Conservation (phyloP, 2,113 vertebrate genomes). For the Labeo rohita region DNA sequence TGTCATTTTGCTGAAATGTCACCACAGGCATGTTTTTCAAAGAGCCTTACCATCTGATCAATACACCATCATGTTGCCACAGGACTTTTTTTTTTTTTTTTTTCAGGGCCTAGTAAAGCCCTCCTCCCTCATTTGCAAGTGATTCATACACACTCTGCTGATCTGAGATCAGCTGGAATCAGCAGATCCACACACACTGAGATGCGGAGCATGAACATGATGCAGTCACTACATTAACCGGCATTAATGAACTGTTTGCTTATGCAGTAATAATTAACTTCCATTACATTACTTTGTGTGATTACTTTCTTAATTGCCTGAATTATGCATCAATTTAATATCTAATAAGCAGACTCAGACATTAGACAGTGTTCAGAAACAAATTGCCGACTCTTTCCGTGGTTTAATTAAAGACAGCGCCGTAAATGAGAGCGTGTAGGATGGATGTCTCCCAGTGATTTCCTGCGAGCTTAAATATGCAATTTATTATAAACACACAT, state of each 20-base stretch:
- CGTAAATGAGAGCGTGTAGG: slow-evolving; percentile 99
- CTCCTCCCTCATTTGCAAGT: slow-evolving; percentile 62
- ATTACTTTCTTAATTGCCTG: slow-evolving; percentile 99
- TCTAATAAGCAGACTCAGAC: slow-evolving; percentile 99
- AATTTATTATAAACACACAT: slow-evolving; percentile 99
- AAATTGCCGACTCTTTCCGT: slow-evolving; percentile 97
- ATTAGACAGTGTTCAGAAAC: slow-evolving; percentile 99
- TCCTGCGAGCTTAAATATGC: slow-evolving; percentile 99
- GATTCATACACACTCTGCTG: slow-evolving; percentile 77
- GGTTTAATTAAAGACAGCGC: slow-evolving; percentile 99
- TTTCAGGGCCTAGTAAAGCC: neutral
- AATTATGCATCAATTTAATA: slow-evolving; percentile 99
- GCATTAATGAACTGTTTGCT: slow-evolving; percentile 99
- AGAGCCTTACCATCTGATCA: neutral
- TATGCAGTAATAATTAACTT: slow-evolving; percentile 99
- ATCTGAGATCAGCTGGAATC: slow-evolving; percentile 76
- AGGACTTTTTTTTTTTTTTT: neutral
- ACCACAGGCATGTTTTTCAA: neutral
- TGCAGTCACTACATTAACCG: slow-evolving; percentile 98
- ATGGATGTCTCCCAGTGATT: slow-evolving; percentile 97
- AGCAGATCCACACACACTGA: slow-evolving; percentile 84
- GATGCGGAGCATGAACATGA: slow-evolving; percentile 83
- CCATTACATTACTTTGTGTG: slow-evolving; percentile 99
- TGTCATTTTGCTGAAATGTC: neutral
- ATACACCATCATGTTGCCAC: neutral